Conservation (phyloP, 2,797 vertebrate species). For the Galaxias olidus region DNA sequence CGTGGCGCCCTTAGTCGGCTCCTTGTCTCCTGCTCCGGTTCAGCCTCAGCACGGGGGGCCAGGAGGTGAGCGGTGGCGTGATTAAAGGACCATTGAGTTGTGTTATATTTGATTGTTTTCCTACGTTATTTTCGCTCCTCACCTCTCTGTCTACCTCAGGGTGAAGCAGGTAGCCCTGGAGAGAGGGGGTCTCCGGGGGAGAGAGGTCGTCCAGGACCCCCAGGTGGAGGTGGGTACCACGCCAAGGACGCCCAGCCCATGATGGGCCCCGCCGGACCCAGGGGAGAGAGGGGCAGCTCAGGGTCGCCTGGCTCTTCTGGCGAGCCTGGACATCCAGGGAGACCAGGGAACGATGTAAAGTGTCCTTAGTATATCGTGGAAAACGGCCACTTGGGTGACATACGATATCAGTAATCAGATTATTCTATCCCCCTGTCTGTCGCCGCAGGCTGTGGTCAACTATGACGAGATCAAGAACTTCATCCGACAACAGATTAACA, state of each 20-base stretch:
- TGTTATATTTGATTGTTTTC: no score
- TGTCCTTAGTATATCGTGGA: constrained; percentile 32
- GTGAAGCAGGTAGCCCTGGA: constrained; percentile 84
- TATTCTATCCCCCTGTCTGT: not conserved
- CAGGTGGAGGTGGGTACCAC: constrained; percentile 75
- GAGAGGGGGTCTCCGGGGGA: constrained; percentile 86
- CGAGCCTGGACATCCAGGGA: constrained; percentile 73
- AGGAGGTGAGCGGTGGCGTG: no score
- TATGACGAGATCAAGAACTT: constrained; percentile 94
- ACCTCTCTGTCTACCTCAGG: constrained; percentile 66
- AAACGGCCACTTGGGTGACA: not conserved
- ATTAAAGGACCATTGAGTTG: no score
- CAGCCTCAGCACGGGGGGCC: no score
- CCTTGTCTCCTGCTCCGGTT: no score
- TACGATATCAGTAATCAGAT: not conserved
- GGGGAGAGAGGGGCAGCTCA: constrained; percentile 85
- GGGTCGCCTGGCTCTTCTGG: constrained; percentile 81
- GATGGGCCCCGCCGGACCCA: constrained; percentile 83
- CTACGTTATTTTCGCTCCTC: no score
- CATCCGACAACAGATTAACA: constrained; percentile 93
- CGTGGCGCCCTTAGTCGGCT: no score
- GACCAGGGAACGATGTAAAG: constrained; percentile 85
- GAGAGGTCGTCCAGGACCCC: constrained; percentile 87
- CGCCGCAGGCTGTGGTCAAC: constrained; percentile 85
- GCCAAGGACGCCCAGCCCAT: constrained; percentile 86